Evolutionary conservation across 2,888 invertebrate genomes (phyloP).

Genomic region (Notodonta dromedarius): DNA sequence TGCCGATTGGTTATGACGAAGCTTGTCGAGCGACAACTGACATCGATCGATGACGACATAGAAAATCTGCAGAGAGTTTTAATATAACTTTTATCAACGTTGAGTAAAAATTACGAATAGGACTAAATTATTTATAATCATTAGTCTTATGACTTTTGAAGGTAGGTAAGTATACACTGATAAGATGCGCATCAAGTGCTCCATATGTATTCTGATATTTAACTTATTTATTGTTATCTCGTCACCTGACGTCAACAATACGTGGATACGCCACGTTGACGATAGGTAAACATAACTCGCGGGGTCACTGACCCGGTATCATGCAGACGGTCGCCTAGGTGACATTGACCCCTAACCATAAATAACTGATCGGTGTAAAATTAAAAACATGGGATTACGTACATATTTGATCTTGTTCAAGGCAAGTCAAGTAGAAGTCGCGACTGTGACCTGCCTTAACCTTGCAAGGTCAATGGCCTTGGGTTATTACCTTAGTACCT

Average conservation of each 20-base stretch:
- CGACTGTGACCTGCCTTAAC: conserved; percentile 5
- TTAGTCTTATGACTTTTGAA: too few relatives aligned
- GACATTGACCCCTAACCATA: conserved; percentile 52
- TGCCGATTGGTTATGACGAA: too few relatives aligned
- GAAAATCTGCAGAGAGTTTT: too few relatives aligned
- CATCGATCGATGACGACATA: too few relatives aligned
- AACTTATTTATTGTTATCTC: conserved; percentile 16
- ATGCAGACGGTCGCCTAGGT: conserved; percentile 46
- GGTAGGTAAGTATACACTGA: too few relatives aligned
- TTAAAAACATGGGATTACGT: conserved; percentile 9
- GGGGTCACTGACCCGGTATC: conserved; percentile 46
- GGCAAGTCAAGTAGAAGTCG: conserved; percentile 8
- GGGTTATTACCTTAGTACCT: neutral
- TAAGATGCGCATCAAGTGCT: too few relatives aligned
- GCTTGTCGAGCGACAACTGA: too few relatives aligned
- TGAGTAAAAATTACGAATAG: too few relatives aligned
- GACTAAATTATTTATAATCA: too few relatives aligned
- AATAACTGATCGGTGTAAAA: conserved; percentile 30
- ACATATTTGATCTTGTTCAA: conserved; percentile 13
- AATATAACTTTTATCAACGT: too few relatives aligned
- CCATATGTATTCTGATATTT: conserved; percentile 6
- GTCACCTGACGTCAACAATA: conserved; percentile 18
- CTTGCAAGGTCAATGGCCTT: conserved; percentile 3
- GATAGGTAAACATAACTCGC: conserved; percentile 36
- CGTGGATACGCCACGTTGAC: conserved; percentile 15